phyloP scores from a whole-genome alignment of 2,797 vertebrate species.

The Dermochelys coriacea region DNA sequence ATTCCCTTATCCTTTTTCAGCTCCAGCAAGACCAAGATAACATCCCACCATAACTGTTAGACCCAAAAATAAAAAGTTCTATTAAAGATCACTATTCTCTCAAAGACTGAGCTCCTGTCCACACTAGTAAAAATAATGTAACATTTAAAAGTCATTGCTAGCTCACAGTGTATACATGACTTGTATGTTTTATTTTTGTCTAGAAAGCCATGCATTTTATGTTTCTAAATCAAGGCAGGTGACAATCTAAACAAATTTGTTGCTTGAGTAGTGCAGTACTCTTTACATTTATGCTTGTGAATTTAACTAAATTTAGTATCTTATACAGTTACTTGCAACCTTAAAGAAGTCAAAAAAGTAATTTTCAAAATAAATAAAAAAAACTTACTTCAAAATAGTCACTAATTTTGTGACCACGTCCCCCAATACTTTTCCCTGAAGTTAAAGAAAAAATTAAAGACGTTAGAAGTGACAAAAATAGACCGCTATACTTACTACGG shows the following conservation, averaged over 20 bases:
- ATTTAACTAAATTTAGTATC: background rate
- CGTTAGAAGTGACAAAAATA: background rate
- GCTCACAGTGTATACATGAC: background rate
- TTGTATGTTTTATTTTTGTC: background rate
- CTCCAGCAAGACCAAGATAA: background rate
- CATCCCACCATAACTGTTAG: background rate
- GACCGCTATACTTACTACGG: background rate
- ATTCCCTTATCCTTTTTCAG: background rate
- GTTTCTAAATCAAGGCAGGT: background rate
- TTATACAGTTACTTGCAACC: background rate
- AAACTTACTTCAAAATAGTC: constrained; percentile 98
- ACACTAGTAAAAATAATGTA: background rate
- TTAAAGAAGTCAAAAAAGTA: background rate
- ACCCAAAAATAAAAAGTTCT: background rate
- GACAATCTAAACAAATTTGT: background rate
- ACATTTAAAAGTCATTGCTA: background rate
- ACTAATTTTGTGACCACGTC: constrained; percentile 97
- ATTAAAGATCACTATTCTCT: background rate
- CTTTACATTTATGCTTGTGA: background rate
- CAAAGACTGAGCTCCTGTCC: background rate
- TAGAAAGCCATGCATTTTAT: background rate
- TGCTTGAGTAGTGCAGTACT: background rate
- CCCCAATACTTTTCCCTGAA: constrained; percentile 91
- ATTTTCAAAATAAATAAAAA: constrained; percentile 13
- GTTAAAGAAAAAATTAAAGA: constrained; percentile 52